phyloP scores from a whole-genome alignment of 2,113 vertebrate genomes.

The Pachypanchax playfairii region DNA sequence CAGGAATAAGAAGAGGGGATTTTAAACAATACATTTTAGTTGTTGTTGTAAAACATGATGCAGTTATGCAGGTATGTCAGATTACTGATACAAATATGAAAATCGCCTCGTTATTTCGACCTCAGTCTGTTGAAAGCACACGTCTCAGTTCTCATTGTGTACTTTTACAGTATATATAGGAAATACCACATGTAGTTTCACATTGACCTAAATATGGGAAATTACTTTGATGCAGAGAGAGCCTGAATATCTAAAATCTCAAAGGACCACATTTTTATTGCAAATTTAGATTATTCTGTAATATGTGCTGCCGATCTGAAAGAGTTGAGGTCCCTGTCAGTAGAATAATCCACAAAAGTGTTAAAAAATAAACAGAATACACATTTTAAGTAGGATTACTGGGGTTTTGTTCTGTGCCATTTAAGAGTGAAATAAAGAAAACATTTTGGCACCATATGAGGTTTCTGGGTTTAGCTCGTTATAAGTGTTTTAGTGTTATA shows the following conservation, averaged over 20 bases:
- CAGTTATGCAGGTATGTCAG: neutral
- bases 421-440: too few relatives aligned
- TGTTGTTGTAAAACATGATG: constrained; percentile 4
- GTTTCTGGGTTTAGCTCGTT: too few relatives aligned
- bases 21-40: constrained; percentile 2
- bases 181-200: neutral
- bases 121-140: constrained; percentile 20
- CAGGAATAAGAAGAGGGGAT: constrained; percentile 7
- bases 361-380: too few relatives aligned
- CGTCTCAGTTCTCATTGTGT: neutral
- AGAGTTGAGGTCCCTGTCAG: too few relatives aligned
- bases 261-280: neutral
- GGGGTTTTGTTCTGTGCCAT: too few relatives aligned
- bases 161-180: neutral
- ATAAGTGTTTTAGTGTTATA: too few relatives aligned
- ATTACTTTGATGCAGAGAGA: neutral
- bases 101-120: constrained; percentile 2
- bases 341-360: too few relatives aligned
- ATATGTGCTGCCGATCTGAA: too few relatives aligned
- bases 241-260: neutral
- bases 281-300: too few relatives aligned
- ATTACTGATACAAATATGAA: constrained; percentile 20
- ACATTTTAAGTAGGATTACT: too few relatives aligned
- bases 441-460: too few relatives aligned
- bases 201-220: neutral